These are phyloP conservation scores for Drosophila subobscura DNA, from an alignment of 1,140 invertebrate species.

Conservation along the genomic window DNA sequence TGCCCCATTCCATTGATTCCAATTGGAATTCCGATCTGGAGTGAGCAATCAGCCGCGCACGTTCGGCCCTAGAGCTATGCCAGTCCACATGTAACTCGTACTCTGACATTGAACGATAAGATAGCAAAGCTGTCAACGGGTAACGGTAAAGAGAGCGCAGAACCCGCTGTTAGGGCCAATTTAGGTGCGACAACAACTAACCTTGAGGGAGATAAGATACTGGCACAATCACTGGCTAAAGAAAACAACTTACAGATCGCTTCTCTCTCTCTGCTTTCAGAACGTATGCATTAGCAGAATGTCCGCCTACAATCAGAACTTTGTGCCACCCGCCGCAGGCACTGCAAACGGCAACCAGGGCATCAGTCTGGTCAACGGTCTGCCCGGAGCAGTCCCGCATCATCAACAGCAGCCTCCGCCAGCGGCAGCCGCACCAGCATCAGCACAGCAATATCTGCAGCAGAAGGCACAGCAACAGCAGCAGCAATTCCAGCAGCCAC, in stretches of 20 bases:
- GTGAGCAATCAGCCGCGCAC: conserved; percentile 25
- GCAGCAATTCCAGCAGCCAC: conserved; percentile 42
- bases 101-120: conserved; percentile 42
- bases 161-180: neutral
- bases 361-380: conserved; percentile 58
- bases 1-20: neutral
- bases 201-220: conserved; percentile 46
- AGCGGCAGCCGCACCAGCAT: conserved; percentile 16
- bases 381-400: conserved; percentile 32
- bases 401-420: conserved; percentile 17
- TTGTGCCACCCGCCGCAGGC: conserved; percentile 50
- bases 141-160: too few relatives aligned
- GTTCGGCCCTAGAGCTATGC: conserved; percentile 12
- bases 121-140: conserved; percentile 5
- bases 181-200: conserved; percentile 5
- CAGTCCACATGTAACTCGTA: conserved; percentile 12
- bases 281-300: conserved; percentile 75
- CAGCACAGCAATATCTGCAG: conserved; percentile 19
- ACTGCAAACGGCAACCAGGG: conserved; percentile 55
- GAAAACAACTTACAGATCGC: conserved; percentile 5
- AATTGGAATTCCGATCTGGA: neutral
- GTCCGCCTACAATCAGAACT: conserved; percentile 76
- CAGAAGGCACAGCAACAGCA: conserved; percentile 36
- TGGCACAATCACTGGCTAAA: conserved; percentile 5
- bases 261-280: conserved; percentile 36